Percentiles rank a stretch among this genome's conserved stretches.
phyloP scores from a whole-genome alignment of 2,113 vertebrate species.

The Hippopotamus amphibius region DNA sequence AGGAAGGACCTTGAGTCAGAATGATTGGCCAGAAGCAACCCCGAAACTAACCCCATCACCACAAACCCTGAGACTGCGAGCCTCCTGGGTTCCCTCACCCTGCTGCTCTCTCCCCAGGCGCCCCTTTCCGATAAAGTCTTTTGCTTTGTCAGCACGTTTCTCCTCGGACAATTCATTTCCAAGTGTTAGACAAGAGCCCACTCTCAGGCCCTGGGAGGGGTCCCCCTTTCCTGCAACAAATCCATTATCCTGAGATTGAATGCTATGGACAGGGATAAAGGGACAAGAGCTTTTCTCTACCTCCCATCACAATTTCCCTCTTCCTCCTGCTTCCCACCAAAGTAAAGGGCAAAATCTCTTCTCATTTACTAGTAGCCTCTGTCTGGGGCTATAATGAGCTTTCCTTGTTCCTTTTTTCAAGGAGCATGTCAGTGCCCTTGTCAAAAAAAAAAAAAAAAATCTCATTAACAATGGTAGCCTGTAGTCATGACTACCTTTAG shows the following conservation, averaged over 20 bases:
- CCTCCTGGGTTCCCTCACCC: background rate
- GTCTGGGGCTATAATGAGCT: slow-evolving; percentile 42
- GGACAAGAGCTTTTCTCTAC: background rate
- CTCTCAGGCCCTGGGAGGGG: background rate
- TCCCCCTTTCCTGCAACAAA: background rate
- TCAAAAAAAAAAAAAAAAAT: slow-evolving; percentile 16
- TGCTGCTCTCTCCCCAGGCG: background rate
- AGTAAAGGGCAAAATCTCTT: slow-evolving; percentile 47
- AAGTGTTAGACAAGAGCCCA: background rate
- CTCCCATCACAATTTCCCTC: background rate
- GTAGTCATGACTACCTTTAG: slow-evolving; percentile 47
- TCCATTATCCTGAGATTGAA: background rate
- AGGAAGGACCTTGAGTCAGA: background rate
- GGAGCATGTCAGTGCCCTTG: background rate
- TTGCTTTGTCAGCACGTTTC: background rate
- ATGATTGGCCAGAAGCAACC: background rate
- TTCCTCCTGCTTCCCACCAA: slow-evolving; percentile 40
- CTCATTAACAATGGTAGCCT: slow-evolving; percentile 49
- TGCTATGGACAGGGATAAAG: background rate
- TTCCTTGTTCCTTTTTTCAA: slow-evolving; percentile 30
- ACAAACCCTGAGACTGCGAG: background rate
- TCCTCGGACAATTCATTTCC: background rate
- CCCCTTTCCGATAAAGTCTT: background rate
- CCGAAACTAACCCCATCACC: background rate
- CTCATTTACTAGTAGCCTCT: slow-evolving; percentile 50